Evolutionary conservation across 2,888 invertebrate species (phyloP), one percentile per base, ranked within the genome.

Genomic region (Barypeithes pellucidus): DNA sequence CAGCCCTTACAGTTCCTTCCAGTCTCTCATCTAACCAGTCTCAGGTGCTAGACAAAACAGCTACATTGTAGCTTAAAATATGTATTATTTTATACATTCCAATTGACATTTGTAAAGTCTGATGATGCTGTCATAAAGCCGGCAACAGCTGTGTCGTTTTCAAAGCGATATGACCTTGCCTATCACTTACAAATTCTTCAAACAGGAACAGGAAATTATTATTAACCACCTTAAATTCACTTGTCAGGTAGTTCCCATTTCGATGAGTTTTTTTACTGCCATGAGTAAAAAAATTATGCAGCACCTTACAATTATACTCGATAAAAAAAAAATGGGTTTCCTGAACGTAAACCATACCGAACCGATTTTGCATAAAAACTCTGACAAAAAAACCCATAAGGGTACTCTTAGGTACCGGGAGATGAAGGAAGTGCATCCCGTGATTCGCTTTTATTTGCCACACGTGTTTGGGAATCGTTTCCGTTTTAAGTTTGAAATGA

Each of bases 341-440:
- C 61, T 62, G 45, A 45, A 45, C 61, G 22, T 43, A 62, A 43
- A 62, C 45, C 61, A 45, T 62, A 45, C 24, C 45, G 22, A 62
- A 62, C 45, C 20, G 22, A 62, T 62, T 62, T 62, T 62, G 61
- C 67, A 60, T 67, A 57, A 67, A 67, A 67, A 67, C 45, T 12
- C n/a, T 18, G n/a, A 45, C 47, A 43, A 60, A 67, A 67, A 67
- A 67, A 33, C 2, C 54, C 14, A 14, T 36, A 52, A 59, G 67
- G 67, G 67, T 59, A 67, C 67, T 67, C 20, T n/a, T 52, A 65
- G 57, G 67, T 67, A 67, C 65, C 24, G 7, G 45, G 59, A 59
- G 18, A 57, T 18, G 47, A 45, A 67, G 59, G 67, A 67, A 67
- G 67, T 52, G 54, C 67, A 67, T 60, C 67, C 57, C 43, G 57